These are phyloP conservation scores for Pecten maximus DNA, from an alignment of 2,888 invertebrate genomes.

Conservation along the genomic window DNA sequence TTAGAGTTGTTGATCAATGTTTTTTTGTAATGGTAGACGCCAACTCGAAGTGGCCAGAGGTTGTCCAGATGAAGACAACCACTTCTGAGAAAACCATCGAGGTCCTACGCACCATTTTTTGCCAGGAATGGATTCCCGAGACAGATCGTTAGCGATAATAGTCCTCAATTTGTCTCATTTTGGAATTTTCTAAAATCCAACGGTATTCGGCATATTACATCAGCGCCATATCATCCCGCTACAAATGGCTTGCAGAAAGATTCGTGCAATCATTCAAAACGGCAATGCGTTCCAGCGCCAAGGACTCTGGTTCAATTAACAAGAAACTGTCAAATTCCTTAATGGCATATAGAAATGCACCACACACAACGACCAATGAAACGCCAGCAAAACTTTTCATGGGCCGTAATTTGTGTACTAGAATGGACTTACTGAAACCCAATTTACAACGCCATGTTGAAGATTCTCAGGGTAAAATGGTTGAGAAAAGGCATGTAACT, in stretches of 20 bases:
- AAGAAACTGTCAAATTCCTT: conserved; percentile 51
- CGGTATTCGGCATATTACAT: conserved; percentile 54
- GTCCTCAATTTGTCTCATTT: conserved; percentile 38
- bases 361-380: conserved; percentile 52
- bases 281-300: conserved; percentile 42
- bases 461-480: too few species aligned
- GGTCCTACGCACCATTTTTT: conserved; percentile 55
- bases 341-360: conserved; percentile 50
- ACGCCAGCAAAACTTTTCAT: conserved; percentile 56
- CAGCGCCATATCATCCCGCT: conserved; percentile 56
- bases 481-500: too few species aligned
- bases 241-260: conserved; percentile 61
- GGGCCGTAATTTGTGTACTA: conserved; percentile 45
- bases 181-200: conserved; percentile 52
- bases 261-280: conserved; percentile 60
- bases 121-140: conserved; percentile 52
- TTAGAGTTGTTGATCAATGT: conserved; percentile 44
- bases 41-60: conserved; percentile 82
- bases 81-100: conserved; percentile 57
- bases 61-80: conserved; percentile 60
- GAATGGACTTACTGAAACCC: too few species aligned
- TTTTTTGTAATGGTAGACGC: conserved; percentile 70
- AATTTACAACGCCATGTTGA: not conserved
- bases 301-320: conserved; percentile 35
- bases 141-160: too few species aligned